A percentile compares a stretch with the other conserved stretches of the same genome.
Conservation (phyloP, 2,888 invertebrate species). For the Nomada flava region DNA sequence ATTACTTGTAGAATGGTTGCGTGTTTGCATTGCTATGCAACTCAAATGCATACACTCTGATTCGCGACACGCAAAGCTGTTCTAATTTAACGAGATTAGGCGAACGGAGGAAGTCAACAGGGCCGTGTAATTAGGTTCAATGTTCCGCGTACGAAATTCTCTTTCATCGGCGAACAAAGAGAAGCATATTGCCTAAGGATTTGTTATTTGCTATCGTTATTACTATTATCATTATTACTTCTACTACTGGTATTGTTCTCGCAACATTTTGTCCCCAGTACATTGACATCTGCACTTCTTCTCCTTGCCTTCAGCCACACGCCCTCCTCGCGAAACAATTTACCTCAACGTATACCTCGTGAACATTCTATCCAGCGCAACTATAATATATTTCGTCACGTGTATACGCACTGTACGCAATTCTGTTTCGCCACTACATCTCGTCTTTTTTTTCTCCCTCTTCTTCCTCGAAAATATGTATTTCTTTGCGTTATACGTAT, state of each 20-base stretch:
- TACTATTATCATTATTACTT: slow-evolving; percentile 23
- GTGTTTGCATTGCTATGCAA: slow-evolving; percentile 43
- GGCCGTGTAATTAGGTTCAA: slow-evolving; percentile 16
- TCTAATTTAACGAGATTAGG: slow-evolving; percentile 49
- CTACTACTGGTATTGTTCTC: slow-evolving; percentile 2
- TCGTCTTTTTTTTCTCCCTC: background rate
- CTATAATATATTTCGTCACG: background rate
- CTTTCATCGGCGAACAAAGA: slow-evolving; percentile 31
- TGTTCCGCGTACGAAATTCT: slow-evolving; percentile 7
- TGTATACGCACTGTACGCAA: background rate
- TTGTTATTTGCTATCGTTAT: slow-evolving; percentile 40
- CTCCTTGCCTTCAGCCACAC: too few relatives aligned
- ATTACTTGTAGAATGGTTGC: slow-evolving; percentile 27
- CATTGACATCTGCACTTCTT: background rate
- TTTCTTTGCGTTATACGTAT: slow-evolving; percentile 12
- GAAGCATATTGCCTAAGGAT: slow-evolving; percentile 55
- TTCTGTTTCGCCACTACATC: background rate
- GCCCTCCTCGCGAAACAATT: background rate
- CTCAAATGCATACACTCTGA: slow-evolving; percentile 42
- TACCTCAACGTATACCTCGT: background rate
- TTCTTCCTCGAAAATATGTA: slow-evolving; percentile 46
- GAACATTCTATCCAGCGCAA: background rate
- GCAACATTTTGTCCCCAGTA: background rate
- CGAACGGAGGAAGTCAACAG: slow-evolving; percentile 36
- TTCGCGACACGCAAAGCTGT: slow-evolving; percentile 61